Evolutionary conservation across 1,140 invertebrate genomes (phyloP).

Genomic region (Phocides pigmalion): DNA sequence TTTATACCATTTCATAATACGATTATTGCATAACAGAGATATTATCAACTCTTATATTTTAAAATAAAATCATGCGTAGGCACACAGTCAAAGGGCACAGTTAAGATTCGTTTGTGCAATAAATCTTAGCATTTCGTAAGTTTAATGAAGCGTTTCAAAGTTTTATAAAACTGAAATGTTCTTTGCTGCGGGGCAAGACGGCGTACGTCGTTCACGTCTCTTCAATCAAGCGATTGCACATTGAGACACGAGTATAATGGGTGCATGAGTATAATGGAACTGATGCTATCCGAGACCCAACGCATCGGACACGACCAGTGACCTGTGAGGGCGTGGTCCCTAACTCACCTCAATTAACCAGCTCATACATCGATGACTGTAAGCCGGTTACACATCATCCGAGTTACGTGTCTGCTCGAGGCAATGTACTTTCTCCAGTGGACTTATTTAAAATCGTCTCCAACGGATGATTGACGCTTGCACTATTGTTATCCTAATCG

Average conservation of each 20-base stretch:
- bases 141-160: slow-evolving; percentile 28
- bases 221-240: slow-evolving; percentile 47
- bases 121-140: slow-evolving; percentile 30
- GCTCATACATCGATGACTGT: slow-evolving; percentile 38
- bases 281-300: slow-evolving; percentile 22
- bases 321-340: slow-evolving; percentile 49
- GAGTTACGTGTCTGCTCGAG: slow-evolving; percentile 51
- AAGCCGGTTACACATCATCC: slow-evolving; percentile 43
- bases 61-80: slow-evolving; percentile 31
- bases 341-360: slow-evolving; percentile 55
- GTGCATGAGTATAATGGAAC: slow-evolving; percentile 27
- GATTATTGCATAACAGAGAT: slow-evolving; percentile 60
- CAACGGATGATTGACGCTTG: slow-evolving; percentile 69
- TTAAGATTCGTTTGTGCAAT: slow-evolving; percentile 21
- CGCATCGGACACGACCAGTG: slow-evolving; percentile 40
- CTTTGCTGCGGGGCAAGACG: slow-evolving; percentile 3
- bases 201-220: slow-evolving; percentile 6
- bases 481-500: slow-evolving; percentile 65
- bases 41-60: slow-evolving; percentile 45
- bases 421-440: slow-evolving; percentile 74
- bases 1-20: slow-evolving; percentile 59
- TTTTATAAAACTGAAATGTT: slow-evolving; percentile 20
- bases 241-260: slow-evolving; percentile 32
- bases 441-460: slow-evolving; percentile 79
- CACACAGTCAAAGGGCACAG: slow-evolving; percentile 18